These are phyloP conservation scores for Raja brachyura DNA, from an alignment of 2,113 vertebrate species.

Conservation along the genomic window DNA sequence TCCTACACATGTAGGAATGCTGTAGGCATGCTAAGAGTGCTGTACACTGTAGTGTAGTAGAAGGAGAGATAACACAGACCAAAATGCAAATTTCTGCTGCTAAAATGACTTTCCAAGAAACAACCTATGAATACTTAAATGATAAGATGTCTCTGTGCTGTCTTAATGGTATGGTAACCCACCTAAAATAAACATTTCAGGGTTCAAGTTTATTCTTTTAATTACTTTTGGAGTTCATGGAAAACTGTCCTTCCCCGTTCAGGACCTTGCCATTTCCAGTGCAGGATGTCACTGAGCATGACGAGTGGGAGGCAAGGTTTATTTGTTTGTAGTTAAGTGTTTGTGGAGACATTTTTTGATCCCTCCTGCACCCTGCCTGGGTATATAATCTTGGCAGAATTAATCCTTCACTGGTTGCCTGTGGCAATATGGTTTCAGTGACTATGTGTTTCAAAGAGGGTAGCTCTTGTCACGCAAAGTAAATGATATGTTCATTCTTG, in stretches of 20 bases:
- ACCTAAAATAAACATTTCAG: neutral
- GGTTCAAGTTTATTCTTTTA: neutral
- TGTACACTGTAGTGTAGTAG: neutral
- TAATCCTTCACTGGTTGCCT: neutral
- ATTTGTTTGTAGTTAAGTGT: neutral
- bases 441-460: neutral
- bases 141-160: neutral
- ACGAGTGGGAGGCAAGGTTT: too few relatives aligned
- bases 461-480: slow-evolving; percentile 2
- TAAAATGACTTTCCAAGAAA: slow-evolving; percentile 8
- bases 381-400: neutral
- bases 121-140: neutral
- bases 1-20: too few relatives aligned
- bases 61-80: neutral
- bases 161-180: neutral
- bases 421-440: neutral
- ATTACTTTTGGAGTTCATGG: neutral
- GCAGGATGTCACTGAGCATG: neutral
- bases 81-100: neutral
- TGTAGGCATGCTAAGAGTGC: too few relatives aligned
- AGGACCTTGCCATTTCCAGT: neutral
- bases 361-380: neutral
- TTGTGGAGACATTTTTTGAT: neutral
- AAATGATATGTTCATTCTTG: neutral
- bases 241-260: neutral